Base-by-base conservation (phyloP, 2,888 invertebrate species). In the Bibio marci region DNA sequence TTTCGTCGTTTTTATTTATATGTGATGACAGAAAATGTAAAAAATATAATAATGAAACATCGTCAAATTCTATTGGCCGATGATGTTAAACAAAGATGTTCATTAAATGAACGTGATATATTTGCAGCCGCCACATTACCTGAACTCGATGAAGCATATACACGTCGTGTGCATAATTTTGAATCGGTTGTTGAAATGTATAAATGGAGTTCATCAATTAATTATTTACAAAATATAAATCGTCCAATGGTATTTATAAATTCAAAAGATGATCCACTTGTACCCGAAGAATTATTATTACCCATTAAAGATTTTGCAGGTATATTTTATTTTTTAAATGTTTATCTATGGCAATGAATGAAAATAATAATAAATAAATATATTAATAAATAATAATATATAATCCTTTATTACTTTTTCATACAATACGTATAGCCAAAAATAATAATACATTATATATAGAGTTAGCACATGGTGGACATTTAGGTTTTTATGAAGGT, bases 401-500 rank as follows among this genome's bases (percentile, higher is more conserved):
- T 31, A 10, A 14, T 31, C 14, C 4, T 17, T 17, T 42, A 27
- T 26, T 43, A 27, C 18, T 30, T 43, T 27, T 35, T 14, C 4
- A 13, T 31, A 15, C 8, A 14, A 32, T 18, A 17, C n/a, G 4
- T 33, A 5, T 15, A 25, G 37, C 12, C 26, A 30, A 39, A 22
- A 34, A 37, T 13, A 14, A 12, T 37, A 78, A 76, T 49, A 66
- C 70, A 3, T 69, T 87, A 49, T 88, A 79, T 54, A 64, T 90
- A 40, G 80, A 86, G 56, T 64, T 88, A 18, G 78, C 85, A 10
- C 91, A 92, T 57, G 94, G 94, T 11, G 94, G 94, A 4, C 94
- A 94, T 62, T 68, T 94, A 46, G 94, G 92, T 15, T 94, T 88
- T 63, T 90, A 90, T 58, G 92, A 94, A 63, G 90, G 90, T 10